phyloP scores from a whole-genome alignment of 2,113 vertebrate species.

The Apodemus sylvaticus region DNA sequence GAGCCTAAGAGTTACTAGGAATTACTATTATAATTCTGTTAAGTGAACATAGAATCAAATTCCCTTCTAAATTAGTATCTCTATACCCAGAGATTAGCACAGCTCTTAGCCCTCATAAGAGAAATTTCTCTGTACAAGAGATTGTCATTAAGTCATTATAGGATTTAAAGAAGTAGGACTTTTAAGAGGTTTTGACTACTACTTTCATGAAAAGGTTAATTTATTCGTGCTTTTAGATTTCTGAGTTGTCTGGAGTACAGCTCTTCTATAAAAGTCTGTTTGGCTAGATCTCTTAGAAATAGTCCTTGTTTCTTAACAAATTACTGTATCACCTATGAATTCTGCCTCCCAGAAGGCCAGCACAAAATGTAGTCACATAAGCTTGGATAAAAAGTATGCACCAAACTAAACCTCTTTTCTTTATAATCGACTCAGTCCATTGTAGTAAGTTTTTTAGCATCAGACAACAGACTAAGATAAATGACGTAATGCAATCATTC shows the following conservation, averaged over 20 bases:
- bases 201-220: not conserved
- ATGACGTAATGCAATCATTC: conserved; percentile 15
- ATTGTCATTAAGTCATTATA: not conserved
- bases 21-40: not conserved
- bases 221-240: not conserved
- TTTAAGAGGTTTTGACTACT: not conserved
- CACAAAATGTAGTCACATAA: not conserved
- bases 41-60: not conserved
- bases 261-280: not conserved
- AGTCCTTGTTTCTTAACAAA: not conserved
- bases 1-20: not conserved
- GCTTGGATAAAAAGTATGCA: not conserved
- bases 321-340: not conserved
- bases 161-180: not conserved
- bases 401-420: not conserved
- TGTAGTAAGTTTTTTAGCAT: not conserved
- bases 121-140: not conserved
- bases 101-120: not conserved
- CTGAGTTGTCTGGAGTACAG: not conserved
- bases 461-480: not conserved
- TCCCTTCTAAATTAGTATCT: not conserved
- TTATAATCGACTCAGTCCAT: not conserved
- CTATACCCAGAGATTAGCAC: not conserved
- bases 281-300: not conserved
- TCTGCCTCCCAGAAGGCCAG: not conserved